Conservation (phyloP, 2,113 vertebrate genomes). For the Paraplagusia blochii region DNA sequence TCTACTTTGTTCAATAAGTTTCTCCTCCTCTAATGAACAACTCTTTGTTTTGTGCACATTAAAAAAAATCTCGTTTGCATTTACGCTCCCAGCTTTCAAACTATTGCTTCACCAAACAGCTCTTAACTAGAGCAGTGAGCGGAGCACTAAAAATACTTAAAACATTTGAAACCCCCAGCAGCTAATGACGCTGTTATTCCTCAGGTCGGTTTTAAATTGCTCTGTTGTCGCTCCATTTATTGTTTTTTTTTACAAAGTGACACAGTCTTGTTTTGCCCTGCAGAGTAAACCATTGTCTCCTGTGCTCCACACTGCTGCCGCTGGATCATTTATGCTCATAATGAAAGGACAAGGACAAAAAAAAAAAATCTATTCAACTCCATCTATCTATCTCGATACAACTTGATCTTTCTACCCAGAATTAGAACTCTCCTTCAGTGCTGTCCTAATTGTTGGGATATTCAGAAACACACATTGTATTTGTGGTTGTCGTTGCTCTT, state of each 20-base stretch:
- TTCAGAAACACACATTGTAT: conserved; percentile 26
- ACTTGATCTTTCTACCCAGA: conserved; percentile 61
- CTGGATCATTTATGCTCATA: conserved; percentile 72
- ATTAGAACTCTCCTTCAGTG: conserved; percentile 74
- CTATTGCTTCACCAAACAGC: conserved; percentile 55
- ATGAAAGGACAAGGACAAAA: conserved; percentile 44
- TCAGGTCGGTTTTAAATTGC: conserved; percentile 44
- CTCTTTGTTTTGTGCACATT: conserved; percentile 31
- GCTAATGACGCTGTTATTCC: conserved; percentile 53
- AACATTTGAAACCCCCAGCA: conserved; percentile 48
- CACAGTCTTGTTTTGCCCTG: conserved; percentile 51
- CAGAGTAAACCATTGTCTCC: conserved; percentile 51
- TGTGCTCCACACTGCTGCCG: conserved; percentile 35
- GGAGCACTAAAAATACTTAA: conserved; percentile 47
- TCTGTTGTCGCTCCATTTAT: conserved; percentile 40
- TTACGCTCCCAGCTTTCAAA: conserved; percentile 47
- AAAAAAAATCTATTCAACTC: conserved; percentile 61
- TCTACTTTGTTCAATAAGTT: conserved; percentile 9
- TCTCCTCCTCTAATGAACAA: conserved; percentile 23
- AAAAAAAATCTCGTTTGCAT: conserved; percentile 24
- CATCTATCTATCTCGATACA: conserved; percentile 71
- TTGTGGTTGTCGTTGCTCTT: conserved; percentile 38
- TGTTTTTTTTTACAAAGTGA: conserved; percentile 61
- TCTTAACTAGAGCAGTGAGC: conserved; percentile 51
- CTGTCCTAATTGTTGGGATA: conserved; percentile 67